A percentile compares a stretch with the other conserved stretches of the same genome.
phyloP scores from a whole-genome alignment of 2,888 invertebrate species.

The Noctua pronuba region DNA sequence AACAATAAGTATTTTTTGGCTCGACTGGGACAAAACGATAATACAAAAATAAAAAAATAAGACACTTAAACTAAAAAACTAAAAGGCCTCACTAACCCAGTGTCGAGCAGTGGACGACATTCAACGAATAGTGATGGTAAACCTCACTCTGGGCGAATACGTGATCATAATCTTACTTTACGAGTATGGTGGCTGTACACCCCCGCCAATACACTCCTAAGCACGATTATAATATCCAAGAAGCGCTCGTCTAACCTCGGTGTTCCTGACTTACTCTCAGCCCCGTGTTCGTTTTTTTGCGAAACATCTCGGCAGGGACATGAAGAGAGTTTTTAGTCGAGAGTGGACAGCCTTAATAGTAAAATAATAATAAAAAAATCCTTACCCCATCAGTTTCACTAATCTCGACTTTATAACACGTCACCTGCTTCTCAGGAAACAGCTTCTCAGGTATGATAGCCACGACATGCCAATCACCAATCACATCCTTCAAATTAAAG shows the following conservation, averaged over 20 bases:
- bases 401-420: slow-evolving; percentile 83
- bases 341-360: background rate
- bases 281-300: background rate
- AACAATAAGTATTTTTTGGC: too few species aligned
- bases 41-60: too few species aligned
- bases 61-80: too few species aligned
- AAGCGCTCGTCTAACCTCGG: background rate
- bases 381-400: slow-evolving; percentile 85
- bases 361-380: background rate
- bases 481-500: slow-evolving; percentile 76
- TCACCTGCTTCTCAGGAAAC: slow-evolving; percentile 79
- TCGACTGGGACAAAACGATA: too few species aligned
- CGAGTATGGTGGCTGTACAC: background rate
- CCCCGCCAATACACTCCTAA: background rate
- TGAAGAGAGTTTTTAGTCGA: background rate
- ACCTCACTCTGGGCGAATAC: background rate
- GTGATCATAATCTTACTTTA: background rate
- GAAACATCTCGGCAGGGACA: background rate
- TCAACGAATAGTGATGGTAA: background rate
- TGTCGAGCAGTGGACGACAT: too few species aligned
- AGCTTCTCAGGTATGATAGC: slow-evolving; percentile 83
- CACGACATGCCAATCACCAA: slow-evolving; percentile 83
- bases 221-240: background rate
- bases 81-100: too few species aligned
- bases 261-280: background rate